Conservation (phyloP, 1,140 invertebrate genomes). For the Alviniconcha marisindica region DNA sequence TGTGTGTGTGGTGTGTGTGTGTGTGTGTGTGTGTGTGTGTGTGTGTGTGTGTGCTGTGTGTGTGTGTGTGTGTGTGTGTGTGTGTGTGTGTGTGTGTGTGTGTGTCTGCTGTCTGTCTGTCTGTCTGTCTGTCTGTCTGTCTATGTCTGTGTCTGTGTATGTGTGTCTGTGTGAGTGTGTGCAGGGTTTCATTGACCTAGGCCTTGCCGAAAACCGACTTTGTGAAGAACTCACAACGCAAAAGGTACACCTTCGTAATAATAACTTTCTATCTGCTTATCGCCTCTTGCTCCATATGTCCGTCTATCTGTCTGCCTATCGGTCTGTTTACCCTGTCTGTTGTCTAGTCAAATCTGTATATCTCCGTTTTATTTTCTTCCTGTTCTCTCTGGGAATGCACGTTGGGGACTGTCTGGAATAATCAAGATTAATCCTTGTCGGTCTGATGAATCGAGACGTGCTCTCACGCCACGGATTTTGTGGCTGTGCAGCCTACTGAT, state of each 20-base stretch:
- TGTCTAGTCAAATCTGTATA: too few species aligned
- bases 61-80: constrained; percentile 15
- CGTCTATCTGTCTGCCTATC: neutral
- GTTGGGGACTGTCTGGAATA: too few species aligned
- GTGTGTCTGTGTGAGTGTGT: neutral
- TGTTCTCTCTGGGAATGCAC: too few species aligned
- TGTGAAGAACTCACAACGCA: constrained; percentile 28
- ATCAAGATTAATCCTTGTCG: too few species aligned
- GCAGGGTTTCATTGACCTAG: constrained; percentile 42
- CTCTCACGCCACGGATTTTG: too few species aligned
- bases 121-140: neutral
- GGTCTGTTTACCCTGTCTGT: too few species aligned
- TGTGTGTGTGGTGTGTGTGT: neutral
- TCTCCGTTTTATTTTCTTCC: too few species aligned
- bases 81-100: constrained; percentile 9
- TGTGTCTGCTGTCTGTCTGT: neutral
- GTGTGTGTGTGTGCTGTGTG: neutral
- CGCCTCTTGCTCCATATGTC: neutral
- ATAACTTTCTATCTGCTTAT: neutral
- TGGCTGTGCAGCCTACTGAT: too few species aligned
- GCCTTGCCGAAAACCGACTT: constrained; percentile 44
- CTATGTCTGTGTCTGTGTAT: neutral
- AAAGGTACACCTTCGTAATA: constrained; percentile 35
- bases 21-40: neutral
- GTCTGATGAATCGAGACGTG: too few species aligned